Evolutionary conservation across 2,797 vertebrate genomes (phyloP), one percentile per base, ranked within the genome.

Genomic region (Cyclopterus lumpus): DNA sequence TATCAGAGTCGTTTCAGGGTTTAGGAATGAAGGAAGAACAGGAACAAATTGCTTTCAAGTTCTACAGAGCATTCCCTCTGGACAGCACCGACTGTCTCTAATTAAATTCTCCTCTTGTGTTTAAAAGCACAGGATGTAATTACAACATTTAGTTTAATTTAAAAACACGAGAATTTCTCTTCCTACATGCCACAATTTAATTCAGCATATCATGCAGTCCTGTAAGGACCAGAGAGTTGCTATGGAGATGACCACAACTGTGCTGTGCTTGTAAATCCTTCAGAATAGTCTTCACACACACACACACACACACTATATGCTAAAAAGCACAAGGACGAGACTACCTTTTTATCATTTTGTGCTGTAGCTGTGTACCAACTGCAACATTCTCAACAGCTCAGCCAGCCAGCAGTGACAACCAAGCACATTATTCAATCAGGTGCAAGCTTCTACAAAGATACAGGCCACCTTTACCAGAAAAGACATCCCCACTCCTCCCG

Each of bases 21-120:
- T 92, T 84, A 86, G 66, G 75, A 90, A 86, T 82, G 66, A 86
- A 89, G 80, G 80, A 76, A 89, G 82, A 83, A 73, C 72, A 72
- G 81, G 79, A 94, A 86, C 82, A 92, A 93, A 92, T 92, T 88
- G 84, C 91, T 94, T 93, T 94, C 86, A 91, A 93, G 88, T 93
- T 92, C 83, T 74, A 54, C 77, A 74, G 80, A 84, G 86, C 64
- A 51, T 83, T 91, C 91, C 92, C 92, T 20, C 80, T 78, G 85
- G 88, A 90, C 40, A 76, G 54, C 77, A 80, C 68, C 60, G 79
- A 89, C 82, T 62, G 81, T 66, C 67, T 75, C 81, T 92, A 93
- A 95, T 94, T 93, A 94, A 92, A 93, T 86, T 73, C 84, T 80
- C 83, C 86, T 68, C 79, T 91, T 91, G 84, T 92, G 91, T 93